A percentile compares a stretch with the other conserved stretches of the same genome.
These are phyloP conservation scores for Diorhabda sublineata DNA, from an alignment of 1,140 invertebrate species.

Conservation along the genomic window DNA sequence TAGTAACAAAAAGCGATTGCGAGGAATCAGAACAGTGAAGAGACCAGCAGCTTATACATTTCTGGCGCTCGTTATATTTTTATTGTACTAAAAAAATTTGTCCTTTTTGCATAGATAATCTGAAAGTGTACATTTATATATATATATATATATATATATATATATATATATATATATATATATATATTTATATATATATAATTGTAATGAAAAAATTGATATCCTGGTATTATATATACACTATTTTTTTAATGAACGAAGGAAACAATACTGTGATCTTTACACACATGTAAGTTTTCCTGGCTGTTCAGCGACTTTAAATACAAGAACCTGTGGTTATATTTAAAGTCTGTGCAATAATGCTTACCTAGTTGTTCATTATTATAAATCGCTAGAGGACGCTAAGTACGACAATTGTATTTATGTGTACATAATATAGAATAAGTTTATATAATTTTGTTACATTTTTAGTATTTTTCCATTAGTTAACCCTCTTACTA, in stretches of 20 bases:
- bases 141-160: not conserved
- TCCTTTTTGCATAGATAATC: conserved; percentile 21
- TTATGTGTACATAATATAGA: conserved; percentile 21
- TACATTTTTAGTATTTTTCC: not conserved
- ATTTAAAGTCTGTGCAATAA: conserved; percentile 33
- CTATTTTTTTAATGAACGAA: conserved; percentile 31
- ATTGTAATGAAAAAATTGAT: conserved; percentile 15
- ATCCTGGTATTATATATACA: conserved; percentile 23
- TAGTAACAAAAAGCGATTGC: conserved; percentile 16
- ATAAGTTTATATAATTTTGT: conserved; percentile 22
- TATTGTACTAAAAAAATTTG: conserved; percentile 24
- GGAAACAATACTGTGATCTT: conserved; percentile 21
- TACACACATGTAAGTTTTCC: conserved; percentile 21
- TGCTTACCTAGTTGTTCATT: conserved; percentile 39
- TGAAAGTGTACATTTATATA: conserved; percentile 20
- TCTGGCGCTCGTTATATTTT: conserved; percentile 22
- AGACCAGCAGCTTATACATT: conserved; percentile 18
- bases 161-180: not conserved
- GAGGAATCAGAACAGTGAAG: conserved; percentile 10
- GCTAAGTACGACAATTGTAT: conserved; percentile 16
- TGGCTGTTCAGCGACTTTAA: conserved; percentile 13
- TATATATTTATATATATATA: not conserved
- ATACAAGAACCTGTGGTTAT: not conserved
- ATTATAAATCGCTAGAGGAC: conserved; percentile 39
- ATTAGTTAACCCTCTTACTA: too few relatives aligned